A percentile compares a stretch with the other conserved stretches of the same genome.
phyloP scores from a whole-genome alignment of 2,113 vertebrate species.

The Odontophorus gujanensis region DNA sequence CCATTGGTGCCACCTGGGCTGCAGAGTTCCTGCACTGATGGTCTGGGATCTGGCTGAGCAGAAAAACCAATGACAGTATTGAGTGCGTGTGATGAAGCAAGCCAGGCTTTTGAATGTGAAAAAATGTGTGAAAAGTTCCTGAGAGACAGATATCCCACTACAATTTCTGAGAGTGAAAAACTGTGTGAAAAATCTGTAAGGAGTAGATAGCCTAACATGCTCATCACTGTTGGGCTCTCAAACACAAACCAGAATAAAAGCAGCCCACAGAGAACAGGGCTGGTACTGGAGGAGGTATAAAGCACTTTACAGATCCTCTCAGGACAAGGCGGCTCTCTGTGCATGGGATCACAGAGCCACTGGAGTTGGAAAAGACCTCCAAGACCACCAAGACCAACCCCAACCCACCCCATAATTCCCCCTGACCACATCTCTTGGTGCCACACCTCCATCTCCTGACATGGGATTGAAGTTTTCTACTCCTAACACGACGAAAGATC shows the following conservation, averaged over 20 bases:
- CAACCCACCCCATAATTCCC: no score
- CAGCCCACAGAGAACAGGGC: neutral
- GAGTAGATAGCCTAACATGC: rapidly evolving
- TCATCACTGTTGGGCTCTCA: neutral
- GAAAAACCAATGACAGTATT: neutral
- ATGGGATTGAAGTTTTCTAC: neutral
- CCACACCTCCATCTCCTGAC: neutral
- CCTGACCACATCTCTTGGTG: no score
- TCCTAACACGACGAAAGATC: neutral
- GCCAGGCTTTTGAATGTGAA: neutral
- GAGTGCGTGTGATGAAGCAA: rapidly evolving
- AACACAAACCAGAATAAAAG: neutral
- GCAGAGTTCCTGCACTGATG: neutral
- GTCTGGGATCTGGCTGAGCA: neutral
- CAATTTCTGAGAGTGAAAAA: neutral
- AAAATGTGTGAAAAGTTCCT: neutral
- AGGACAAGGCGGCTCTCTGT: neutral
- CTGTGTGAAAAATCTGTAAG: neutral
- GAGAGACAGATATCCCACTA: neutral
- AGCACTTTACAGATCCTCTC: neutral
- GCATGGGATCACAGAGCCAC: rapidly evolving
- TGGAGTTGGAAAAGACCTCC: no score
- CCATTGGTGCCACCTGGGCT: rapidly evolving
- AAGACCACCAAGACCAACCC: neutral
- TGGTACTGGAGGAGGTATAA: neutral